Evolutionary conservation across 1,140 invertebrate species (phyloP).

Genomic region (Tigriopus japonicus): DNA sequence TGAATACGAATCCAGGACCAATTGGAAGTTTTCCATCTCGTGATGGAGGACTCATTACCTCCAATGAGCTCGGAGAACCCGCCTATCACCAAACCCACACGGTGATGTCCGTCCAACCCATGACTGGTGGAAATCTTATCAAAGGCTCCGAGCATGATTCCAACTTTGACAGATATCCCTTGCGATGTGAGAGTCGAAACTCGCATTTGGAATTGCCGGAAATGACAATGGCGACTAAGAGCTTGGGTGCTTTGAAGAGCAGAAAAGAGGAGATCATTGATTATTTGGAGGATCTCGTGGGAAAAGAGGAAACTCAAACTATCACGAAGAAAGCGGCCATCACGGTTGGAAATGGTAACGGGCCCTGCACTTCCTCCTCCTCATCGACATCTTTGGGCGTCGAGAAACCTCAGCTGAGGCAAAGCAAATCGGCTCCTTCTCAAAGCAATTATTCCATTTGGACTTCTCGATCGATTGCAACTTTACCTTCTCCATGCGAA

Average conservation of each 20-base stretch:
- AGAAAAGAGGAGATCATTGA: slow-evolving; percentile 41
- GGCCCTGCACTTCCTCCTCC: too few relatives aligned
- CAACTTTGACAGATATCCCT: too few relatives aligned
- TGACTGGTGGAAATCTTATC: not conserved
- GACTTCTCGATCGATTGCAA: not conserved
- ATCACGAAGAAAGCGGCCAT: not conserved
- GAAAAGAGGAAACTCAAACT: slow-evolving; percentile 15
- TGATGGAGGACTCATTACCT: too few relatives aligned
- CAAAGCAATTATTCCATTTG: slow-evolving; percentile 3
- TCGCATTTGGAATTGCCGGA: not conserved
- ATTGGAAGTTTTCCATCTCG: too few relatives aligned
- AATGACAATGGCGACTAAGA: slow-evolving; percentile 29
- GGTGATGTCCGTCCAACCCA: not conserved
- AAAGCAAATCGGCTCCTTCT: not conserved
- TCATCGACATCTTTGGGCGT: not conserved
- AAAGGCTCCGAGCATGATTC: too few relatives aligned
- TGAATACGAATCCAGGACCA: not conserved
- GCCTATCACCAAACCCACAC: not conserved
- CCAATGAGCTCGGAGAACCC: too few relatives aligned
- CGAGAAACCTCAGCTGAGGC: not conserved
- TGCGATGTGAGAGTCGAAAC: not conserved
- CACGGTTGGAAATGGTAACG: too few relatives aligned
- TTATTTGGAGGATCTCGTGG: slow-evolving; percentile 41
- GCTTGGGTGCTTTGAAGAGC: slow-evolving; percentile 38
- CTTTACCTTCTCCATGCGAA: not conserved